Evolutionary conservation across 1,140 invertebrate species (phyloP), one percentile per base, ranked within the genome.

Genomic region (Listronotus oregonensis): DNA sequence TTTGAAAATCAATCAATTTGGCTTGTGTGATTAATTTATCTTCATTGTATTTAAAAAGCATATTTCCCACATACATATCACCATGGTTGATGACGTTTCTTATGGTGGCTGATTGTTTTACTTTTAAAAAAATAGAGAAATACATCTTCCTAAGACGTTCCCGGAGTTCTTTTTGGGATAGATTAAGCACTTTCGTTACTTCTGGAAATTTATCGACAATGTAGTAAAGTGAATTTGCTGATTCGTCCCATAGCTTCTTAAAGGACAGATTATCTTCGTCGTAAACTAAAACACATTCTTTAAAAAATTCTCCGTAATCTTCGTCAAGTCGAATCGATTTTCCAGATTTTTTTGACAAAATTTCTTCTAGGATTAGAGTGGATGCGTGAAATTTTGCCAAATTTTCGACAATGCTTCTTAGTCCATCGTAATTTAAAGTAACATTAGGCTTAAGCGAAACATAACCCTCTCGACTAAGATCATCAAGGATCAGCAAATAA

Each of bases 1-100:
- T 67, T 66, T 85, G 84, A 62, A 84, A 82, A 64, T 85, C 84
- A 27, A 86, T 75, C 12, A 85, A 75, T 31, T 78, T 77, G 34
- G 81, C 83, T 27, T 75, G 71, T 0, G 68, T 66, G 0, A 75
- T 64, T 60, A 78, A 71, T 42, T 44, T 14, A 54, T 80, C 83
- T 49, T 83, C 66, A 3, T 84, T 78, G 64, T 84, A 65, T 72
- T 77, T 76, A 31, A 81, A 77, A 73, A 82, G 75, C 6, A 81
- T 72, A 65, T 82, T 82, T 66, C 77, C 80, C 0, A 79, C 70
- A 77, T 80, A 81, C 42, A 81, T 43, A 59, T 81, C 80, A 9
- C 80, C 79, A 60, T 81, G 80, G 37, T 75, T 76, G 31, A 81
- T 69, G 10, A 80, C 79, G 54, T 77, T 80, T 64, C 69, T 51